Evolutionary conservation across 2,888 invertebrate genomes (phyloP).

Genomic region (Agonopterix heracliana): DNA sequence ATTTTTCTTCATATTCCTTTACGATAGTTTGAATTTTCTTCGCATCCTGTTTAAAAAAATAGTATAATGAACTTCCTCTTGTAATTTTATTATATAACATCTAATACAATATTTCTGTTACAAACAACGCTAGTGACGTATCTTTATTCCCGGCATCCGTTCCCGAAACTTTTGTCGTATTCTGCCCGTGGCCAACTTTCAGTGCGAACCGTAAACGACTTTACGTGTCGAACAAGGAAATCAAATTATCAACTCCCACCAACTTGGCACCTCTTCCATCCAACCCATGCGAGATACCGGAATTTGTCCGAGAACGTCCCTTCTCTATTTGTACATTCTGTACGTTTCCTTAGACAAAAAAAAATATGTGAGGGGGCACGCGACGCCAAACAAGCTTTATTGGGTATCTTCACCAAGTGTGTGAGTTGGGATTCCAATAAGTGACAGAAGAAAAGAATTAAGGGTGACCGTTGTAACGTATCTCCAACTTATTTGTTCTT

Average conservation of each 20-base stretch:
- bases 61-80: too few relatives aligned
- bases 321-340: constrained; percentile 63
- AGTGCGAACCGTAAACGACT: constrained; percentile 68
- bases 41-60: not conserved
- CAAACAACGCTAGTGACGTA: constrained; percentile 8
- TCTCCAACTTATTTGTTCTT: constrained; percentile 30
- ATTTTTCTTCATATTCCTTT: constrained; percentile 4
- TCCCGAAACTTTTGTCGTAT: constrained; percentile 49
- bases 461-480: constrained; percentile 43
- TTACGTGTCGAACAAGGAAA: constrained; percentile 72
- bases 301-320: constrained; percentile 49
- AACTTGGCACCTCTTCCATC: constrained; percentile 64
- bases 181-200: constrained; percentile 56
- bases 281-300: constrained; percentile 41
- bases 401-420: constrained; percentile 65
- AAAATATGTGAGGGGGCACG: constrained; percentile 54
- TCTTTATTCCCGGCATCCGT: constrained; percentile 43
- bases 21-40: constrained; percentile 2
- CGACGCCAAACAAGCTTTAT: constrained; percentile 66
- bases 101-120: too few relatives aligned
- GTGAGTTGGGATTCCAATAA: constrained; percentile 67
- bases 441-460: constrained; percentile 63
- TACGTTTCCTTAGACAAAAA: constrained; percentile 49
- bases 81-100: too few relatives aligned
- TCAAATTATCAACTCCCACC: constrained; percentile 70